Evolutionary conservation across 1,140 invertebrate species (phyloP).

Genomic region (Holcopasites calliopsidis): DNA sequence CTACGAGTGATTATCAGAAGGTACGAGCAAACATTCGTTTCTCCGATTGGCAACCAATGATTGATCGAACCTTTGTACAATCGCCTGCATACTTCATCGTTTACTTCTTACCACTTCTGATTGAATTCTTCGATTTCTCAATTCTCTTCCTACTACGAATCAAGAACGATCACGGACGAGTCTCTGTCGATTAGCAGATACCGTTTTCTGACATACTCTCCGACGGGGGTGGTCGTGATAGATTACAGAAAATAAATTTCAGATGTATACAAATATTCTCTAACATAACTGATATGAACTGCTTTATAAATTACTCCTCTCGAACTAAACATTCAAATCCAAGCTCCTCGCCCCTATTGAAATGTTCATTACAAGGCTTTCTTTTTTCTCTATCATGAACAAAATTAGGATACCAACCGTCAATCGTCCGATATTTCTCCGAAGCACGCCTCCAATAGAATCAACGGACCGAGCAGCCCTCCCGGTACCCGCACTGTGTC

Average conservation of each 20-base stretch:
- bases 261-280: too few species aligned
- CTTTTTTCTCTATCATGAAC: too few species aligned
- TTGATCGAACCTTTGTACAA: conserved; percentile 26
- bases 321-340: too few species aligned
- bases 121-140: conserved; percentile 24
- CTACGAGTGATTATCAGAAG: conserved; percentile 15
- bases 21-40: conserved; percentile 38
- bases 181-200: background rate
- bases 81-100: conserved; percentile 25
- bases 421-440: too few species aligned
- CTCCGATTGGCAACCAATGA: conserved; percentile 32
- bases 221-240: background rate
- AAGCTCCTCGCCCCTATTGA: too few species aligned
- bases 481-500: conserved; percentile 36
- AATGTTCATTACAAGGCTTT: too few species aligned
- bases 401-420: too few species aligned
- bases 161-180: background rate
- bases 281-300: too few species aligned
- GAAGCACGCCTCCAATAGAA: background rate
- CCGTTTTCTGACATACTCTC: background rate
- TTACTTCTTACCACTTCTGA: background rate
- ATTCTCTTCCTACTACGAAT: background rate
- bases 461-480: background rate
- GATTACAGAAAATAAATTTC: too few species aligned
- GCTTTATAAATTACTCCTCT: too few species aligned